phyloP scores from a whole-genome alignment of 2,888 invertebrate genomes.

The Glaucopsyche alexis region DNA sequence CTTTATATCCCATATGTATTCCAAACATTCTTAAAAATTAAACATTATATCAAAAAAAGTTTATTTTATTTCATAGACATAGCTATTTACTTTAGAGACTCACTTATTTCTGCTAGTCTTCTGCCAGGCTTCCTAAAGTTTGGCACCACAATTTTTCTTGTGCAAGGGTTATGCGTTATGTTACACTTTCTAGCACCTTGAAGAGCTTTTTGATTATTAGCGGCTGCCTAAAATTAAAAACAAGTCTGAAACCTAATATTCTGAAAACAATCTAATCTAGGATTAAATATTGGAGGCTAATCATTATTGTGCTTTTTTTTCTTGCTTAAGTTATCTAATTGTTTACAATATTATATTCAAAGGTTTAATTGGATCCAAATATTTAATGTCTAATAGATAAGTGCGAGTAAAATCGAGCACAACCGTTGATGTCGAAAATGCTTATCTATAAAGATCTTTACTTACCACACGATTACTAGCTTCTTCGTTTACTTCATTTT shows the following conservation, averaged over 20 bases:
- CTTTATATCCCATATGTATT: constrained; percentile 34
- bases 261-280: neutral
- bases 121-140: constrained; percentile 16
- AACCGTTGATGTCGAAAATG: too few species aligned
- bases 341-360: neutral
- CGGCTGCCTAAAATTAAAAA: neutral
- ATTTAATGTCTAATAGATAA: neutral
- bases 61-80: neutral
- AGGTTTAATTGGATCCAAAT: neutral
- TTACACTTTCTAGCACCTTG: neutral
- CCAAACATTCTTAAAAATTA: constrained; percentile 31
- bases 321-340: neutral
- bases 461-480: neutral
- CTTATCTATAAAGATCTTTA: neutral
- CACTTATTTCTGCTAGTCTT: constrained; percentile 17
- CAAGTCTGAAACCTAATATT: neutral
- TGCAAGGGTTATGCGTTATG: constrained; percentile 20
- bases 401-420: too few species aligned
- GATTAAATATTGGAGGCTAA: neutral
- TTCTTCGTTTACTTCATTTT: constrained; percentile 1
- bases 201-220: neutral
- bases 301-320: neutral
- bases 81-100: neutral
- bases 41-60: neutral
- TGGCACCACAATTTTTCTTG: constrained; percentile 2